These are phyloP conservation scores for Cerceris ruficornis DNA, from an alignment of 2,888 invertebrate genomes.

Conservation along the genomic window DNA sequence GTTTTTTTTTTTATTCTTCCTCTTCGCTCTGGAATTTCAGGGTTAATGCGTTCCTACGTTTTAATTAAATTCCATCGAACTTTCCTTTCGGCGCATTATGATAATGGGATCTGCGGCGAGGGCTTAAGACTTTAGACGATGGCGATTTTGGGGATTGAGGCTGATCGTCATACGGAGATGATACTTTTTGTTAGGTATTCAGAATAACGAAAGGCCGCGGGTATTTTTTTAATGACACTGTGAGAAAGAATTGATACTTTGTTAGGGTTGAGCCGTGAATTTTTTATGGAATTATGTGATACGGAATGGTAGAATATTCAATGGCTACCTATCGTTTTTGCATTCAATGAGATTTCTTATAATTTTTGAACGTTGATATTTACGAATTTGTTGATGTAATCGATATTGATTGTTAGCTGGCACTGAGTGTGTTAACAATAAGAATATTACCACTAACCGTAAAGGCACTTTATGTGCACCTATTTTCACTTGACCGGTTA, in stretches of 20 bases:
- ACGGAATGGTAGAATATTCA: too few relatives aligned
- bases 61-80: constrained; percentile 3
- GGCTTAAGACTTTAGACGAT: not conserved
- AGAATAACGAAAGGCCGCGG: not conserved
- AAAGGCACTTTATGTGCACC: too few relatives aligned
- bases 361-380: too few relatives aligned
- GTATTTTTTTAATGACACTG: not conserved
- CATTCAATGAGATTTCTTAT: too few relatives aligned
- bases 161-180: too few relatives aligned
- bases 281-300: not conserved
- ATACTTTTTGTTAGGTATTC: too few relatives aligned
- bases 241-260: not conserved
- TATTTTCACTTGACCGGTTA: too few relatives aligned
- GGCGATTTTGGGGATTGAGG: not conserved
- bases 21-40: not conserved
- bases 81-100: constrained; percentile 1
- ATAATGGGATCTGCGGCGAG: not conserved
- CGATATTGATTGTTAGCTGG: too few relatives aligned
- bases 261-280: not conserved
- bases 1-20: not conserved
- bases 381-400: too few relatives aligned
- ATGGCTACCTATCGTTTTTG: too few relatives aligned
- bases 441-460: too few relatives aligned
- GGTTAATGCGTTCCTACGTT: constrained; percentile 2
- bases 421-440: too few relatives aligned